Conservation (phyloP, 2,113 vertebrate genomes). For the Nicator chloris region DNA sequence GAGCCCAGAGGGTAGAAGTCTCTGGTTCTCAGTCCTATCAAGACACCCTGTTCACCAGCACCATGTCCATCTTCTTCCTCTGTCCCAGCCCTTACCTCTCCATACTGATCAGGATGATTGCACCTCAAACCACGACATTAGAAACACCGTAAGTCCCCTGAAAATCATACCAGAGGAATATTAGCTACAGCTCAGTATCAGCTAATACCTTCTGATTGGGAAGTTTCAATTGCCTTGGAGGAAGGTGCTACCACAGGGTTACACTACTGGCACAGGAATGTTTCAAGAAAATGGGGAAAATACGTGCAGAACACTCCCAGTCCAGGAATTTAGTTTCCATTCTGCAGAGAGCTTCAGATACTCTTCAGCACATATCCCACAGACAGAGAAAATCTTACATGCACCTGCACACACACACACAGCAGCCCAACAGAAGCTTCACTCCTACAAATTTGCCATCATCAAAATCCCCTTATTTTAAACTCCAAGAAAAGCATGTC, state of each 20-base stretch:
- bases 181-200: not conserved
- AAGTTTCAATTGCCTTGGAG: not conserved
- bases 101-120: rapidly evolving
- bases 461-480: not conserved
- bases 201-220: not conserved
- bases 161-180: not conserved
- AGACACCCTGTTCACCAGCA: not conserved
- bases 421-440: not conserved
- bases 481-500: not conserved
- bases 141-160: not conserved
- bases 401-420: not conserved
- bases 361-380: not conserved
- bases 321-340: not conserved
- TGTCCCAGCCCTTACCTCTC: not conserved
- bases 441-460: not conserved
- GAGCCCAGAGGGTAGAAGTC: not conserved
- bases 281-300: not conserved
- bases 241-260: not conserved
- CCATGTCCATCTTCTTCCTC: rapidly evolving
- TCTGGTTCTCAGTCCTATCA: not conserved
- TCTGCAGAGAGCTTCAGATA: not conserved
- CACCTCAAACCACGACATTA: too few relatives aligned
- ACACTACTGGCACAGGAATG: not conserved
- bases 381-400: not conserved
- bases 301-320: not conserved